These are phyloP conservation scores for Hermaeophaga mercurialis DNA, from an alignment of 2,888 invertebrate species.

Conservation along the genomic window DNA sequence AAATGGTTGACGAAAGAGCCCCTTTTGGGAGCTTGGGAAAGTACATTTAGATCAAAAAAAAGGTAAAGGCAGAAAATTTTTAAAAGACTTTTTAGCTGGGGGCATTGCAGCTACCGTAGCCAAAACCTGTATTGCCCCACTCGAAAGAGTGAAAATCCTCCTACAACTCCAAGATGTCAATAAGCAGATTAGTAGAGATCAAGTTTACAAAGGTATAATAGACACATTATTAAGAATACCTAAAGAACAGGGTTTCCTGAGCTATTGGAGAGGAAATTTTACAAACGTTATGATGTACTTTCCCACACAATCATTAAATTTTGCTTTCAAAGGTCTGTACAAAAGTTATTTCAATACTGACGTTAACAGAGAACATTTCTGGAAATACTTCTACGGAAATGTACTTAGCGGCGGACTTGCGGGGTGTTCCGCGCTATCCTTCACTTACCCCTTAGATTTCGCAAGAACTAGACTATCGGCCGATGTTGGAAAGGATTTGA, in stretches of 20 bases:
- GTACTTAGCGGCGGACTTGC: conserved; percentile 78
- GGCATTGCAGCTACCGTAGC: conserved; percentile 69
- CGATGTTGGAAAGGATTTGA: conserved; percentile 40
- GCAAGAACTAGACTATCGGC: conserved; percentile 66
- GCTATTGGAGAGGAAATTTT: conserved; percentile 78
- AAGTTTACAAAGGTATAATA: conserved; percentile 69
- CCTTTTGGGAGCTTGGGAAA: background rate
- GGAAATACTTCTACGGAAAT: conserved; percentile 72
- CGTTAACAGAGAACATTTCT: conserved; percentile 74
- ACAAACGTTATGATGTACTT: conserved; percentile 80
- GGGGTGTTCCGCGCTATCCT: conserved; percentile 75
- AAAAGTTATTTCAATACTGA: conserved; percentile 72
- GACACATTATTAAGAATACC: conserved; percentile 71
- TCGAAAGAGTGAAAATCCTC: conserved; percentile 70
- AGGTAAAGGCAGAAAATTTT: conserved; percentile 18
- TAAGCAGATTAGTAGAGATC: conserved; percentile 63
- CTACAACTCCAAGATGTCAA: conserved; percentile 70
- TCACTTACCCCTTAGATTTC: conserved; percentile 78
- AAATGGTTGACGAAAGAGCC: background rate
- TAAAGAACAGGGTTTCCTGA: conserved; percentile 68
- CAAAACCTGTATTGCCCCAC: conserved; percentile 71
- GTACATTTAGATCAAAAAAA: background rate
- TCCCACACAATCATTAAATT: conserved; percentile 77
- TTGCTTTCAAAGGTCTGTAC: conserved; percentile 79
- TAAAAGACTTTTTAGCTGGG: conserved; percentile 67